Evolutionary conservation across 2,888 invertebrate genomes (phyloP).

Genomic region (Scelioninae gen. 1): DNA sequence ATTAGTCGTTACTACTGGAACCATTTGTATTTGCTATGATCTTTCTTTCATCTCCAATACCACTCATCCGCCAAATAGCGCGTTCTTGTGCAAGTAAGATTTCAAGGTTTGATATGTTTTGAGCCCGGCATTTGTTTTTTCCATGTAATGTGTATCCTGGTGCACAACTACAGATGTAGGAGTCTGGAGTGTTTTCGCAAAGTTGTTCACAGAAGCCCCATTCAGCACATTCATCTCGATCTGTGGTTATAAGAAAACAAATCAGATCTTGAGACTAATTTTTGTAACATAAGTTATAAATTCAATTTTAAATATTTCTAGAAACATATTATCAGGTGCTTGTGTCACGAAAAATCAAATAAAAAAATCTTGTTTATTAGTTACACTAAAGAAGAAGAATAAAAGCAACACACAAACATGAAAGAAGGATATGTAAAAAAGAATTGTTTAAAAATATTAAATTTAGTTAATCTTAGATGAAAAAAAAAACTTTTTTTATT

Average conservation of each 20-base stretch:
- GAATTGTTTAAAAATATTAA: too few species aligned
- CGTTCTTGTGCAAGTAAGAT: constrained; percentile 90
- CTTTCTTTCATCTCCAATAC: constrained; percentile 87
- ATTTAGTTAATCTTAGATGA: too few species aligned
- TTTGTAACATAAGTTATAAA: too few species aligned
- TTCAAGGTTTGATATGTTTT: constrained; percentile 86
- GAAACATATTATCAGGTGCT: too few species aligned
- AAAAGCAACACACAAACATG: too few species aligned
- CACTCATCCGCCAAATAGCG: constrained; percentile 88
- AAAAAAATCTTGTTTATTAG: too few species aligned
- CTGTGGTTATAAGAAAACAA: constrained; percentile 83
- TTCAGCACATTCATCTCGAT: constrained; percentile 95
- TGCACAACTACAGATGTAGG: constrained; percentile 93
- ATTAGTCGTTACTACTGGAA: constrained; percentile 94
- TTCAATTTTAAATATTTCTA: too few species aligned
- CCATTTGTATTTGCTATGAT: constrained; percentile 92
- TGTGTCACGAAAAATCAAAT: too few species aligned
- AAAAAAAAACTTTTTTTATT: too few species aligned
- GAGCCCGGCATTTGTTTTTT: constrained; percentile 87
- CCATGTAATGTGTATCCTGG: constrained; percentile 89
- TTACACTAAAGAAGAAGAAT: too few species aligned
- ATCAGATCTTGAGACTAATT: too few species aligned
- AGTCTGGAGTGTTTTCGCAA: constrained; percentile 94
- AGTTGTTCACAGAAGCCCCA: constrained; percentile 98
- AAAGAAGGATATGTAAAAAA: too few species aligned